A percentile compares a stretch with the other conserved stretches of the same genome.
Conservation (phyloP, 2,888 invertebrate species). For the Zeuzera pyrina region DNA sequence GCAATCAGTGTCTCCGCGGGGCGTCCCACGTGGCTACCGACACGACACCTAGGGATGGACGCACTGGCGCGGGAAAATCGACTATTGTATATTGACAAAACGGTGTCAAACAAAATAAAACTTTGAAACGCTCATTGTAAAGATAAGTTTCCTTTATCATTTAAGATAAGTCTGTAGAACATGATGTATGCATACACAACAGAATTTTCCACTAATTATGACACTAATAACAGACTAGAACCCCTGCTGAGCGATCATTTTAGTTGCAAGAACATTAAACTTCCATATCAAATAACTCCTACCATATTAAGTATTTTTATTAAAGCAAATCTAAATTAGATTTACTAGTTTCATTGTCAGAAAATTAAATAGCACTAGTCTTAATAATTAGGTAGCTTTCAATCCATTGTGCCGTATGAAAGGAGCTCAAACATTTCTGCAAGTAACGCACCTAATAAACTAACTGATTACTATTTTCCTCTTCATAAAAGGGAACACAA, state of each 20-base stretch:
- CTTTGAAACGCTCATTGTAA: slow-evolving; percentile 9
- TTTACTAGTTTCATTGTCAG: too few relatives aligned
- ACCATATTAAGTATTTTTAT: too few relatives aligned
- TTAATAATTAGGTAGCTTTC: slow-evolving; percentile 19
- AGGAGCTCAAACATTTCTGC: slow-evolving; percentile 39
- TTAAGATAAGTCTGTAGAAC: slow-evolving; percentile 20
- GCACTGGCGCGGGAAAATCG: slow-evolving; percentile 46
- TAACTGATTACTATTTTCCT: slow-evolving; percentile 65
- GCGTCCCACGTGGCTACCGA: slow-evolving; percentile 60
- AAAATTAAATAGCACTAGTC: slow-evolving; percentile 5
- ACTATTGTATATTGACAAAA: slow-evolving; percentile 25
- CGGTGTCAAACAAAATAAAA: slow-evolving; percentile 10
- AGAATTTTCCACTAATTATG: slow-evolving; percentile 57
- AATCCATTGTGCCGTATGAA: slow-evolving; percentile 21
- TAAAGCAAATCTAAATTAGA: too few relatives aligned
- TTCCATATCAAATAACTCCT: too few relatives aligned
- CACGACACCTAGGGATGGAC: slow-evolving; percentile 32
- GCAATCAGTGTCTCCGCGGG: slow-evolving; percentile 59
- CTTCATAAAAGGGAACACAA: slow-evolving; percentile 51
- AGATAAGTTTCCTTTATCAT: not conserved
- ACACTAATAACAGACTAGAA: slow-evolving; percentile 33
- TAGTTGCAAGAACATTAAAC: not conserved
- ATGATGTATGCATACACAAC: slow-evolving; percentile 36
- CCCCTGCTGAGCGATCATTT: slow-evolving; percentile 1
- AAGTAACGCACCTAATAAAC: slow-evolving; percentile 63